A percentile compares a stretch with the other conserved stretches of the same genome.
These are phyloP conservation scores for Phrynocephalus guinanensis DNA, from an alignment of 2,797 vertebrate genomes.

Conservation along the genomic window DNA sequence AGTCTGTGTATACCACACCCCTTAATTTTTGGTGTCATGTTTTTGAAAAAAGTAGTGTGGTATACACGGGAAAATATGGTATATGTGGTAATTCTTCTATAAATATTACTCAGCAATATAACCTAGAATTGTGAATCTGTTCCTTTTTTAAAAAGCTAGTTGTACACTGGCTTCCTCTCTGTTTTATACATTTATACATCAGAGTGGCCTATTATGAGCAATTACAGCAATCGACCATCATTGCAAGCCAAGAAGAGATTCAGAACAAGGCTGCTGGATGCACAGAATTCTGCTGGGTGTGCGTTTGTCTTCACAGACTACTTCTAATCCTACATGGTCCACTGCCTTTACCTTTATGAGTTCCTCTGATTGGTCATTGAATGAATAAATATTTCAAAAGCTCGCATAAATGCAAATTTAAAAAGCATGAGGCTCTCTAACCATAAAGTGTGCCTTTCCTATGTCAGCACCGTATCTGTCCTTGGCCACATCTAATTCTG, in stretches of 20 bases:
- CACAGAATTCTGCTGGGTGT: constrained; percentile 29
- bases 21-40: too few species aligned
- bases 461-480: constrained; percentile 47
- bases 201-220: constrained; percentile 38
- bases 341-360: constrained; percentile 67
- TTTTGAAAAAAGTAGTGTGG: too few species aligned
- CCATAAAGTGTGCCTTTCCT: constrained; percentile 69
- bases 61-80: too few species aligned
- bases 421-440: constrained; percentile 63
- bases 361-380: constrained; percentile 77
- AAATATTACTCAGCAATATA: background rate
- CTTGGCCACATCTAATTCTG: constrained; percentile 61
- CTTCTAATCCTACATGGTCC: constrained; percentile 69
- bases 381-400: constrained; percentile 77
- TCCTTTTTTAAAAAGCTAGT: constrained; percentile 32
- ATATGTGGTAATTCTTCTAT: background rate
- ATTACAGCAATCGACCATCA: constrained; percentile 45
- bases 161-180: background rate
- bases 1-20: too few species aligned
- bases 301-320: constrained; percentile 66
- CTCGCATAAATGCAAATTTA: constrained; percentile 59
- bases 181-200: background rate
- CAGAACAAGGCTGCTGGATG: constrained; percentile 35
- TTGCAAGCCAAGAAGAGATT: constrained; percentile 39
- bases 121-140: constrained; percentile 28